Evolutionary conservation across 2,797 vertebrate species (phyloP).

Genomic region (Malacoraja senta): DNA sequence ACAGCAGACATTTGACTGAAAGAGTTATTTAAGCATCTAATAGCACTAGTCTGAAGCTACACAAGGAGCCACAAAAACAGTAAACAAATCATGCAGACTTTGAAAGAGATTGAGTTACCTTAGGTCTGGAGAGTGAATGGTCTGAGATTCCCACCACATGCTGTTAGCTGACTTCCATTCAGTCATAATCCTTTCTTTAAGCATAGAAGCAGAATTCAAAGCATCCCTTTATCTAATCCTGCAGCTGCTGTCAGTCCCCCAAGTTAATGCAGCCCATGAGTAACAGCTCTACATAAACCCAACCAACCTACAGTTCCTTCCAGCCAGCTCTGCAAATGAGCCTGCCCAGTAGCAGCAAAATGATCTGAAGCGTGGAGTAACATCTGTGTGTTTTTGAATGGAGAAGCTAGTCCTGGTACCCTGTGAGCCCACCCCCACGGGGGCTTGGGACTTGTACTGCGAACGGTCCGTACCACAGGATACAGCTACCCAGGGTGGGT

Average conservation of each 20-base stretch:
- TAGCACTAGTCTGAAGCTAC: constrained; percentile 2
- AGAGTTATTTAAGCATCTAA: constrained; percentile 28
- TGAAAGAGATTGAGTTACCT: constrained; percentile 66
- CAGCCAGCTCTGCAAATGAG: background rate
- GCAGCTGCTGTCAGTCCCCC: constrained; percentile 26
- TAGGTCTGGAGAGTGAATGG: constrained; percentile 57
- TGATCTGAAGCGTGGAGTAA: constrained; percentile 32
- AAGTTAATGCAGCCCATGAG: constrained; percentile 32
- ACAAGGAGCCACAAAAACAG: constrained; percentile 17
- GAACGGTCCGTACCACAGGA: constrained; percentile 74
- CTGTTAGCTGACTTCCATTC: constrained; percentile 42
- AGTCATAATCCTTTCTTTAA: constrained; percentile 38
- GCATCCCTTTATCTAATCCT: constrained; percentile 32
- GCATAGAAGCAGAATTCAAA: constrained; percentile 16
- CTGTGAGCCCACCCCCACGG: constrained; percentile 46
- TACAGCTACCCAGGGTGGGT: background rate
- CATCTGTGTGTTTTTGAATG: constrained; percentile 36
- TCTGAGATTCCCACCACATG: constrained; percentile 68
- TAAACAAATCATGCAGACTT: constrained; percentile 19
- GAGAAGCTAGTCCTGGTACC: constrained; percentile 14
- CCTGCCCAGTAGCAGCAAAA: background rate
- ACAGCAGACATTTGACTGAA: constrained; percentile 13
- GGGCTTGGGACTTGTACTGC: constrained; percentile 57
- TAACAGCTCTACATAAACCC: constrained; percentile 29
- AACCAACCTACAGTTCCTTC: constrained; percentile 26